Base-by-base conservation (phyloP, 1,140 invertebrate genomes). In the Paracyclopina nana region DNA sequence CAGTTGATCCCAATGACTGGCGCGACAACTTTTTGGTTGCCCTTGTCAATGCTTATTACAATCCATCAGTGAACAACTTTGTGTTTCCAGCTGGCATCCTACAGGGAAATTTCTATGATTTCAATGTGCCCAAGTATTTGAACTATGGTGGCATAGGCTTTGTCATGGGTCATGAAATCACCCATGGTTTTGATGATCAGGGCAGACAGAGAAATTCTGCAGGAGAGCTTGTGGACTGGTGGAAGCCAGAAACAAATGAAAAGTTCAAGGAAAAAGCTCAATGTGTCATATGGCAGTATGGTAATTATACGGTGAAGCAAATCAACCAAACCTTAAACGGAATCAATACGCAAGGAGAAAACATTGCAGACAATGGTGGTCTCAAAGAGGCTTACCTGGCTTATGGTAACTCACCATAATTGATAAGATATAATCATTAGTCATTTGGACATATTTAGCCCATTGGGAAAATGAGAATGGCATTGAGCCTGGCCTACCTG, bases 161-260 rank as follows among this genome's bases (percentile, higher is more conserved):
- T 57, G 80, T 91, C 4, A 85, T 92, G 62, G 86, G 84, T 0
- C 85, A 90, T 59, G 85, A 92, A 70, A 82, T 94, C 41, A 90
- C 84, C 0, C 86, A 92, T 60, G 85, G 82, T 8, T 91, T 90
- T 61, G 85, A 91, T 64, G 83, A 88, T 53, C 60, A 63, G 67
- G 80, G 81, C 34, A 72, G 84, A 14, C 82, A 90, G 67, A n/a
- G n/a, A n/a, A n/a, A n/a, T n/a, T n/a, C 3, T 38, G 34, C 34
- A 38, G 71, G 71, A 2, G 66, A 70, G 46, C 60, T 72, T 49
- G 57, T 60, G 9, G 61, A 70, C 48, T 72, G 71, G 71, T 72
- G 71, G 70, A 59, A 63, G 28, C 55, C 59, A 14, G 55, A 55
- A 16, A 68, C 68, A 5, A 62, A 67, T 22, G 45, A 58, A 6